Evolutionary conservation across 2,888 invertebrate species (phyloP).

Genomic region (Lasioglossum leucozonium): DNA sequence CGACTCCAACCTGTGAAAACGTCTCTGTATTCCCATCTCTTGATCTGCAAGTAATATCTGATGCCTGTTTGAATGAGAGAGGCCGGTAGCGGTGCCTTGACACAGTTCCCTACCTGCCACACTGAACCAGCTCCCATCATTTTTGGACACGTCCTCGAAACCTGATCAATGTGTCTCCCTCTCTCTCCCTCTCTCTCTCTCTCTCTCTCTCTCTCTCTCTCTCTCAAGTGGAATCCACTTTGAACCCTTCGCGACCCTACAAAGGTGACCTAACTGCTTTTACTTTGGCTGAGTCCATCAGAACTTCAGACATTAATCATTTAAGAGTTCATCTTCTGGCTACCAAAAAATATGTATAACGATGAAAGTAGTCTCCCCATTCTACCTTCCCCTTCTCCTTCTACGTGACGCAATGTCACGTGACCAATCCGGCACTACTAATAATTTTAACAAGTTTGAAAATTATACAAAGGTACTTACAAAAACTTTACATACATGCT

Average conservation of each 20-base stretch:
- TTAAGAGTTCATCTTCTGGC: neutral
- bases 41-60: conserved; percentile 34
- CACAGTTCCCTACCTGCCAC: conserved; percentile 20
- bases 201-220: neutral
- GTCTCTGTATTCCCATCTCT: conserved; percentile 17
- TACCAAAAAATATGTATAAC: neutral
- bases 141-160: neutral
- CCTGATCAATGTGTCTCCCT: conserved; percentile 5
- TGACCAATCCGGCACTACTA: too few species aligned
- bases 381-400: too few species aligned
- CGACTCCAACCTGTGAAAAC: conserved; percentile 17
- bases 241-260: neutral
- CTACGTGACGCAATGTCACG: too few species aligned
- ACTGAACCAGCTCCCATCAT: neutral
- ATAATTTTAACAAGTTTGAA: too few species aligned
- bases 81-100: conserved; percentile 21
- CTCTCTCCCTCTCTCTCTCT: too few species aligned
- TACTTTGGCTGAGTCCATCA: neutral
- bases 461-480: too few species aligned
- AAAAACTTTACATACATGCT: too few species aligned
- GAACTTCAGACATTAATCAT: neutral
- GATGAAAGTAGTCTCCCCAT: too few species aligned
- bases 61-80: conserved; percentile 9
- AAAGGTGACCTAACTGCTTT: neutral
- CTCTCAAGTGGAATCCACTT: neutral